phyloP scores from a whole-genome alignment of 2,113 vertebrate species.

The Sturnira hondurensis region DNA sequence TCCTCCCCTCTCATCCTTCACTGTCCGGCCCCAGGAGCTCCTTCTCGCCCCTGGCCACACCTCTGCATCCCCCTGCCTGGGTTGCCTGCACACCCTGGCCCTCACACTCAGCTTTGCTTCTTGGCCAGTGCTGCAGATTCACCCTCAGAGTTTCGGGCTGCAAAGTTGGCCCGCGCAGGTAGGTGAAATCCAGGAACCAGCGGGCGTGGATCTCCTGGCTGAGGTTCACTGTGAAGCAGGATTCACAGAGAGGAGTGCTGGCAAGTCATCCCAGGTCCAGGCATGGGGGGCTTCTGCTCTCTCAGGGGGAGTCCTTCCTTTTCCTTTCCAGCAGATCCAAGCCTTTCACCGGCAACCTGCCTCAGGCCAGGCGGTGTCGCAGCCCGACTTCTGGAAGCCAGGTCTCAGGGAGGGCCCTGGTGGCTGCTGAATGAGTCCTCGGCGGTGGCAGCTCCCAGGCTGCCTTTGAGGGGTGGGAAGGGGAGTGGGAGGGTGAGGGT shows the following conservation, averaged over 20 bases:
- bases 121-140: neutral
- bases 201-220: accelerated
- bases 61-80: too few relatives aligned
- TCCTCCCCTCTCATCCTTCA: neutral
- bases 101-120: accelerated
- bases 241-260: neutral
- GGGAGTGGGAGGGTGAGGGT: neutral
- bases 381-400: conserved; percentile 28
- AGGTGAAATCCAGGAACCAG: neutral
- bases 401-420: conserved; percentile 34
- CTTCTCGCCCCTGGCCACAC: neutral
- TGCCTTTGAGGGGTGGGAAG: neutral
- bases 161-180: accelerated
- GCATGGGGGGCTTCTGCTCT: neutral
- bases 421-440: neutral
- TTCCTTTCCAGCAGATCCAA: conserved; percentile 8
- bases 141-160: accelerated
- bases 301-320: neutral
- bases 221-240: neutral
- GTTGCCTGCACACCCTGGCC: accelerated
- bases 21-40: accelerated
- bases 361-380: conserved; percentile 37
- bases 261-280: neutral
- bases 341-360: neutral
- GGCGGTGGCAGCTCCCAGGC: conserved; percentile 26